Conservation (phyloP, 2,888 invertebrate species). For the Harmothoe impar region DNA sequence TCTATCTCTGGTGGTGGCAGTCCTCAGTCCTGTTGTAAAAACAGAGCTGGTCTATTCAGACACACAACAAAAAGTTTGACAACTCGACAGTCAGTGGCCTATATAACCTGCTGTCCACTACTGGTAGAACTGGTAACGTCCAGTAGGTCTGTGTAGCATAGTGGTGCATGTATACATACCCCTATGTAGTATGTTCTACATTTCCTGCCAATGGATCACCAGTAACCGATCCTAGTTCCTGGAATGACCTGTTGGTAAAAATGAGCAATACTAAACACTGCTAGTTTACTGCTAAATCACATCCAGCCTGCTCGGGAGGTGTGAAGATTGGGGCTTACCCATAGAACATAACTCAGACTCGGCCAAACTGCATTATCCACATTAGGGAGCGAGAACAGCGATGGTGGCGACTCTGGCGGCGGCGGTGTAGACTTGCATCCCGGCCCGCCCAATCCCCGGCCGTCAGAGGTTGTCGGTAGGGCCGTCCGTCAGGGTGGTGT, state of each 20-base stretch:
- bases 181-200: too few relatives aligned
- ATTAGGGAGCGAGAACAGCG: neutral
- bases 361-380: neutral
- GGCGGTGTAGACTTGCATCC: neutral
- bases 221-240: too few relatives aligned
- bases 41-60: neutral
- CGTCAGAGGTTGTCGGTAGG: neutral
- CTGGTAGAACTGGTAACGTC: neutral
- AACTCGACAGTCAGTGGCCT: neutral
- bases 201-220: too few relatives aligned
- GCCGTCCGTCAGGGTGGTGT: neutral
- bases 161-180: neutral
- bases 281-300: neutral
- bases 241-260: too few relatives aligned
- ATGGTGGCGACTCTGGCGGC: neutral
- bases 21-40: neutral
- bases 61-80: neutral
- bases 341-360: slow-evolving; percentile 23
- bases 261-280: too few relatives aligned
- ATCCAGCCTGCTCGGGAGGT: neutral
- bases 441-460: neutral
- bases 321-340: neutral
- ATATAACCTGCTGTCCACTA: neutral
- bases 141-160: neutral
- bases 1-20: too few relatives aligned